Conservation (phyloP, 2,888 invertebrate species). For the Clostera curtula region DNA sequence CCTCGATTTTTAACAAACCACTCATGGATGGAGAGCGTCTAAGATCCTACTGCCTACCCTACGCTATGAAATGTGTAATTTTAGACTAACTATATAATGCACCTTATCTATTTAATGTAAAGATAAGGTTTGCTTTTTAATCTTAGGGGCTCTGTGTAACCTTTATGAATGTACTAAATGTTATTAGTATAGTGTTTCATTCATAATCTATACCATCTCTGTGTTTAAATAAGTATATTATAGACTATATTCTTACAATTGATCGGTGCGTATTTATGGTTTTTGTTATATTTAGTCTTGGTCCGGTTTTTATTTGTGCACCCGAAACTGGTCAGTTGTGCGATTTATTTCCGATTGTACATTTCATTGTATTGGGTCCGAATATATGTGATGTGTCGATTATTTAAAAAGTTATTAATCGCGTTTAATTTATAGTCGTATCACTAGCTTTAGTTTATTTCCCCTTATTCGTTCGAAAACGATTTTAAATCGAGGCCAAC, state of each 20-base stretch:
- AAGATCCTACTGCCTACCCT: constrained; percentile 46
- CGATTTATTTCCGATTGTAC: constrained; percentile 50
- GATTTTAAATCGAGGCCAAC: constrained; percentile 71
- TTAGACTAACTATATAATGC: constrained; percentile 29
- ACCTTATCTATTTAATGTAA: constrained; percentile 32
- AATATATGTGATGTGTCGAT: constrained; percentile 14
- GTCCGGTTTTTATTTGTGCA: constrained; percentile 15
- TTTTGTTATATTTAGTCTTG: constrained; percentile 11
- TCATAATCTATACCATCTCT: constrained; percentile 35
- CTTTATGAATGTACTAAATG: constrained; percentile 41
- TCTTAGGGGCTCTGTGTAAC: constrained; percentile 37
- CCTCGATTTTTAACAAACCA: constrained; percentile 65
- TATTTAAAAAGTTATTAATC: constrained; percentile 20
- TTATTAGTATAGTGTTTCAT: constrained; percentile 41
- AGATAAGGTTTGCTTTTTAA: constrained; percentile 44
- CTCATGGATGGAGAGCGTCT: constrained; percentile 33
- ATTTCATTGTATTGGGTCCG: constrained; percentile 70
- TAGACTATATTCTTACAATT: constrained; percentile 40
- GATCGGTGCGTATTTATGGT: constrained; percentile 33
- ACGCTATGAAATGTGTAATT: constrained; percentile 71
- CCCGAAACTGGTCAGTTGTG: constrained; percentile 41
- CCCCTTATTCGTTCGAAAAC: constrained; percentile 28
- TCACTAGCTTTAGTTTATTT: constrained; percentile 17
- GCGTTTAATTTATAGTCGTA: constrained; percentile 11
- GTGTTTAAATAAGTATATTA: constrained; percentile 31